phyloP scores from a whole-genome alignment of 2,888 invertebrate species.

The Drosophila limbata region DNA sequence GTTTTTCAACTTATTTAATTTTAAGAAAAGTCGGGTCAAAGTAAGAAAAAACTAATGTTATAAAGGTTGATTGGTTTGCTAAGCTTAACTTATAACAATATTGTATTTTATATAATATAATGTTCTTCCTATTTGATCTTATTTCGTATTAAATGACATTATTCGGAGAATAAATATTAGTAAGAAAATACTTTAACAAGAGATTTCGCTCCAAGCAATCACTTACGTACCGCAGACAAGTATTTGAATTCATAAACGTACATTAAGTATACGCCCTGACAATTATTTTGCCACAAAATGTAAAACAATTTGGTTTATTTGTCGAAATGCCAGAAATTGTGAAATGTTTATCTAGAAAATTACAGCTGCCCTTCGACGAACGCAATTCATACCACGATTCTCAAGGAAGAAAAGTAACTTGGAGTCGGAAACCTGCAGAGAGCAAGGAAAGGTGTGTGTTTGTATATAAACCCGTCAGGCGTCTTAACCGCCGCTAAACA shows the following conservation, averaged over 20 bases:
- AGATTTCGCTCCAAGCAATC: too few relatives aligned
- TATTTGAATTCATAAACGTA: not conserved
- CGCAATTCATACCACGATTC: conserved; percentile 59
- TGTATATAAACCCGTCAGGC: conserved; percentile 34
- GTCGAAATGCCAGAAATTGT: conserved; percentile 38
- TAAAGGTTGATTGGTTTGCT: too few relatives aligned
- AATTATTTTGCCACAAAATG: conserved; percentile 15
- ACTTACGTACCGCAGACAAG: not conserved
- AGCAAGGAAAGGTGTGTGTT: not conserved
- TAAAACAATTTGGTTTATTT: conserved; percentile 23
- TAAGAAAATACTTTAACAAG: too few relatives aligned
- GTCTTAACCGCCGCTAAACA: conserved; percentile 74
- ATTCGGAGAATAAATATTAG: too few relatives aligned
- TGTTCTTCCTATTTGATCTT: too few relatives aligned
- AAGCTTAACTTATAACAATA: too few relatives aligned
- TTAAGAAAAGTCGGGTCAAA: too few relatives aligned
- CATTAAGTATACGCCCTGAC: conserved; percentile 21
- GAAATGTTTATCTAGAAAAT: conserved; percentile 69
- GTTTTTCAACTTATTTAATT: too few relatives aligned
- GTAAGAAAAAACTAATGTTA: too few relatives aligned
- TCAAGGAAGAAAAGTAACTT: conserved; percentile 48
- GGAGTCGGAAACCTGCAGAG: not conserved
- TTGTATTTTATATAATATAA: too few relatives aligned
- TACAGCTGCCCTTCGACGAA: conserved; percentile 18
- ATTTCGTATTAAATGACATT: too few relatives aligned